Evolutionary conservation across 2,888 invertebrate species (phyloP), one percentile per base, ranked within the genome.

Genomic region (Ichneumoninae sp.): DNA sequence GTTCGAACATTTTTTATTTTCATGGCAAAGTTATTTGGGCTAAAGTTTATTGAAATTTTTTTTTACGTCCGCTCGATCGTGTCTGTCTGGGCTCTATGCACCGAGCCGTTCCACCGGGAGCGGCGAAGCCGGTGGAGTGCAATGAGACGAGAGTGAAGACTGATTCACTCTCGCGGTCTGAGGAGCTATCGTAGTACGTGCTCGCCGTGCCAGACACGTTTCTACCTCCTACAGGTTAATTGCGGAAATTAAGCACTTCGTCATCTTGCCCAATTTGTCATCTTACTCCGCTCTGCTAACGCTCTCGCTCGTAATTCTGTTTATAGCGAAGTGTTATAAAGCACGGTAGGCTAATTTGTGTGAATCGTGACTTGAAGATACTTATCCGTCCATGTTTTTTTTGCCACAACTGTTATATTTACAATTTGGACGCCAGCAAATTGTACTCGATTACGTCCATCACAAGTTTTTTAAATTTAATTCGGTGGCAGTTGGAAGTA

Each of bases 191-290:
- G 72, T 75, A 52, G 80, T 86, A 87, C 86, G 83, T 87, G 87
- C 84, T 81, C 75, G 66, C 72, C 80, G 82, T 85, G 69, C 62
- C 78, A 83, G 86, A 85, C 87, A 87, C 87, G 87, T 87, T 80
- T 19, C 72, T 74, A 80, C 80, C 77, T 80, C 69, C 80, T 82
- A 82, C 83, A 80, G 86, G 84, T 86, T 87, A 87, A 87, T 87
- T 87, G 84, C 80, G 86, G 62, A 83, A 87, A 87, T 86, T 83
- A 85, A 87, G 83, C 83, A 85, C 87, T 83, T 83, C 83, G 83
- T 82, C 86, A 83, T 85, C 70, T 87, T 84, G 78, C 77, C 77
- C 83, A 80, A 86, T 87, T 87, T 86, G 87, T 87, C 86, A 87
- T 84, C 83, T 83, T 57, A 71, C 70, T 76, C 40, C 50, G 50